Base-by-base conservation (phyloP, 1,140 invertebrate genomes). In the Luehdorfia chinensis region DNA sequence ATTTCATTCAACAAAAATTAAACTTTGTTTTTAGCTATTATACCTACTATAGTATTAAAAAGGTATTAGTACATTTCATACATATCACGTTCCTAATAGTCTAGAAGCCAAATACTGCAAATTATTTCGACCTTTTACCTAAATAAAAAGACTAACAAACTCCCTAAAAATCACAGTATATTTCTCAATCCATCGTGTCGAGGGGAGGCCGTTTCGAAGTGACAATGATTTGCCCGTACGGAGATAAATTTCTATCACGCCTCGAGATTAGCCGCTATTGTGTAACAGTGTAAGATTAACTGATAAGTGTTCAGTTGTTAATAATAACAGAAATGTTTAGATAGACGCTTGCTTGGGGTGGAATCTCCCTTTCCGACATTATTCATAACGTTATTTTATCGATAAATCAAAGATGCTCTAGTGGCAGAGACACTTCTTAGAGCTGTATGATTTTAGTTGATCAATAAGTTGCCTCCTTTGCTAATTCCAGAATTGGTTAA, bases 191-290 rank as follows among this genome's bases (percentile, higher is more conserved):
- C 47, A 37, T 28, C 47, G 48, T 47, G 18, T 32, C 56, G 41
- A 56, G 63, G 59, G 67, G 59, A 61, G 52, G 41, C 30, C 48
- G 59, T 55, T 55, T 59, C 48, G 39, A 60, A 63, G 59, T 63
- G 75, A 84, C 79, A 80, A 80, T 78, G 66, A 72, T 63, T 55
- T 56, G 30, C 34, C 63, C 52, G 59, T 64, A 49, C 43, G 43
- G 44, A 85, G 81, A 85, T 85, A 85, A 83, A 81, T 81, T 83
- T 69, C 74, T 83, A 85, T 83, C 78, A 75, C 78, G 73, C 75
- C 63, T 58, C 53, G 62, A 77, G 78, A 85, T 85, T 85, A 85
- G 77, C 75, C 27, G 47, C 64, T 61, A 79, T 85, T 85, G 78
- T 84, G 58, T 50, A 67, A 60, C 66, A 57, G 75, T 79, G 76